Percentiles rank a stretch among this genome's conserved stretches.
These are phyloP conservation scores for Geotrypetes seraphini DNA, from an alignment of 2,797 vertebrate species.

Conservation along the genomic window DNA sequence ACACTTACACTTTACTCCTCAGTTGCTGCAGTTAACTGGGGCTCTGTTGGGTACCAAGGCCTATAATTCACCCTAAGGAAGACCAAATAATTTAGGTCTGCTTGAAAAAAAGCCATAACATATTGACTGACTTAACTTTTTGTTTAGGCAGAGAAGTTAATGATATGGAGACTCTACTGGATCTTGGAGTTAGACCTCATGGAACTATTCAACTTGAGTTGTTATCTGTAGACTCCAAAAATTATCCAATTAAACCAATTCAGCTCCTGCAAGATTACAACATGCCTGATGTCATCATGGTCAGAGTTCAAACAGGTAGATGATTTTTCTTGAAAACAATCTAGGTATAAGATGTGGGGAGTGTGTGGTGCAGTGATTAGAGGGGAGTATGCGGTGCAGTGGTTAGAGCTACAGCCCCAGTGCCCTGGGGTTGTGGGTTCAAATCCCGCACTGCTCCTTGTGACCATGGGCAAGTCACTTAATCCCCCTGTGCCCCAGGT, in stretches of 20 bases:
- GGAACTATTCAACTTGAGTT: conserved; percentile 60
- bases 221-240: conserved; percentile 42
- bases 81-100: no score
- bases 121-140: not conserved
- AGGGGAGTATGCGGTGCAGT: no score
- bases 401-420: no score
- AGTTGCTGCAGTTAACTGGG: no score
- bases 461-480: no score
- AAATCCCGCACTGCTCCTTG: no score
- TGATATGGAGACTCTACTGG: conserved; percentile 49
- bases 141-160: conserved; percentile 53
- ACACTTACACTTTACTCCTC: no score
- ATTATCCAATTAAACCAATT: conserved; percentile 49
- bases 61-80: not conserved
- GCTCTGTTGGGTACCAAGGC: no score
- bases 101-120: no score
- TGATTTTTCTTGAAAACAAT: not conserved
- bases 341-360: not conserved
- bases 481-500: no score
- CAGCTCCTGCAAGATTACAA: conserved; percentile 42
- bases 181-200: conserved; percentile 52
- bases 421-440: no score
- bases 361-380: no score
- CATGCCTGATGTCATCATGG: conserved; percentile 70
- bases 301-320: conserved; percentile 65